These are phyloP conservation scores for Diloba caeruleocephala DNA, from an alignment of 2,888 invertebrate species.

Conservation along the genomic window DNA sequence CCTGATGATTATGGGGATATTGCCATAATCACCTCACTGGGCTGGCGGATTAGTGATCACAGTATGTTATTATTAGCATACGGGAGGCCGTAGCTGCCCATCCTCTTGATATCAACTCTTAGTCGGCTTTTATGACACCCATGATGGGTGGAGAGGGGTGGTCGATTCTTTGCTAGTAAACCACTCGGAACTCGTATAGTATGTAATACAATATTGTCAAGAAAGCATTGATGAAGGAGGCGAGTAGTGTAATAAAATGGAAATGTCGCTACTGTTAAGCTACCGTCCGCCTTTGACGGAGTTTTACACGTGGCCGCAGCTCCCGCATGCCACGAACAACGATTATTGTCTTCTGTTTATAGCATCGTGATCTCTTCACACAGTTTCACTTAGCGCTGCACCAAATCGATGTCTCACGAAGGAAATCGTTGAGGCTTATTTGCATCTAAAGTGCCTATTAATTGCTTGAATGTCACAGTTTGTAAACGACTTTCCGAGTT, in stretches of 20 bases:
- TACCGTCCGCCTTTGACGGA: conserved; percentile 61
- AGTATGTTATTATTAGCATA: too few relatives aligned
- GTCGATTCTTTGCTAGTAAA: too few relatives aligned
- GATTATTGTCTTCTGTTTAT: conserved; percentile 78
- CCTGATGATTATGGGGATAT: too few relatives aligned
- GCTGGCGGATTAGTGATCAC: too few relatives aligned
- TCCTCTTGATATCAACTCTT: too few relatives aligned
- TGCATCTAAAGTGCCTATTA: conserved; percentile 71
- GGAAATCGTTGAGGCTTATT: conserved; percentile 63
- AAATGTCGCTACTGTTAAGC: conserved; percentile 60
- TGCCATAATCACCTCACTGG: too few relatives aligned
- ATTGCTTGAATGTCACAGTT: conserved; percentile 60
- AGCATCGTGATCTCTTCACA: conserved; percentile 75
- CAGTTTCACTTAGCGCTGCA: conserved; percentile 61
- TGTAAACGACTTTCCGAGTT: conserved; percentile 45
- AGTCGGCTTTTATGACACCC: too few relatives aligned
- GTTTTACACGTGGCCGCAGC: conserved; percentile 67
- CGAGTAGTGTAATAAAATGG: conserved; percentile 56
- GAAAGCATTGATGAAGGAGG: conserved; percentile 25
- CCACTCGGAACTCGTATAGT: too few relatives aligned
- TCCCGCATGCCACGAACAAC: conserved; percentile 69
- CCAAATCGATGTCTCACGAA: conserved; percentile 68
- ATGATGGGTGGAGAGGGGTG: too few relatives aligned
- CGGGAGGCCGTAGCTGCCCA: too few relatives aligned
- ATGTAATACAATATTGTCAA: conserved; percentile 15